Evolutionary conservation across 2,797 vertebrate species (phyloP).

Genomic region (Mus minutoides): DNA sequence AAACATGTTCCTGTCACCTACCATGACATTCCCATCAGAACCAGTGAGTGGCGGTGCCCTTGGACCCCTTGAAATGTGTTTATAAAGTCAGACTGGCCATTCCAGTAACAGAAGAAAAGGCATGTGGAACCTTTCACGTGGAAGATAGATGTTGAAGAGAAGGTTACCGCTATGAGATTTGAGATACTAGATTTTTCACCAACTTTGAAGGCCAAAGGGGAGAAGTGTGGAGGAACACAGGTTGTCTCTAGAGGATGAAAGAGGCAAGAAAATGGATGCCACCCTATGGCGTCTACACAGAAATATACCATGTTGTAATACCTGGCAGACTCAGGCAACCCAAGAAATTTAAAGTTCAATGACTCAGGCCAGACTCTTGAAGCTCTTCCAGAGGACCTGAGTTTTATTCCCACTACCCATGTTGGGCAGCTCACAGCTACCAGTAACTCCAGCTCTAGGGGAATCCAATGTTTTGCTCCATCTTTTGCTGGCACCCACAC

Average conservation of each 20-base stretch:
- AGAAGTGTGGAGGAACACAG: neutral
- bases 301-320: too few species aligned
- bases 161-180: fast-evolving
- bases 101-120: neutral
- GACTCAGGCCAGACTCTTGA: fast-evolving
- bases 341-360: neutral
- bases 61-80: neutral
- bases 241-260: neutral
- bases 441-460: neutral
- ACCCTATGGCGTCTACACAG: neutral
- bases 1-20: neutral
- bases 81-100: neutral
- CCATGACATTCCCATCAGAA: neutral
- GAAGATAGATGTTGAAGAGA: neutral
- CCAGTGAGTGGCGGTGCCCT: too few species aligned
- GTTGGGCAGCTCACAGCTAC: neutral
- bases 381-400: neutral
- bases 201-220: neutral
- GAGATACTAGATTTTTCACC: neutral
- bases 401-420: neutral
- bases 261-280: neutral
- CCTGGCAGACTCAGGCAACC: neutral
- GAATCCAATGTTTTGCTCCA: too few species aligned
- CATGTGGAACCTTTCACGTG: neutral
- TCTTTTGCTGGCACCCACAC: neutral